Percentiles rank a stretch among this genome's conserved stretches.
Conservation (phyloP, 2,113 vertebrate genomes). For the Anser cygnoides region DNA sequence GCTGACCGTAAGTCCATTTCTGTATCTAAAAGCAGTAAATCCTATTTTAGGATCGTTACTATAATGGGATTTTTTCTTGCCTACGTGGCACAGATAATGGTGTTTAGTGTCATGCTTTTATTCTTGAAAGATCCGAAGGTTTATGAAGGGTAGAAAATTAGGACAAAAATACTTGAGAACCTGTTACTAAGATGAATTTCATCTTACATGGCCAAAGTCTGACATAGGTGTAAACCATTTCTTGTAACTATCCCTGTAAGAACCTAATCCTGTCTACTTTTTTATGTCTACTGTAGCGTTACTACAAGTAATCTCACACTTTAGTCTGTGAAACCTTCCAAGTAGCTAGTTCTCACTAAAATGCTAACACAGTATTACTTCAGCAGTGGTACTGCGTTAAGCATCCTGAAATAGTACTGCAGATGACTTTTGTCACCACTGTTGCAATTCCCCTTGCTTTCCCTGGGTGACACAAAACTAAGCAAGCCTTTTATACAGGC, state of each 20-base stretch:
- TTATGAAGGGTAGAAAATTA: neutral
- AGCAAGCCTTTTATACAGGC: neutral
- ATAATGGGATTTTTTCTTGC: neutral
- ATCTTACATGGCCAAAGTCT: neutral
- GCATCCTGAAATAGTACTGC: neutral
- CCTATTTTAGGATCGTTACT: neutral
- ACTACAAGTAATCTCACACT: neutral
- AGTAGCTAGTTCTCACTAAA: neutral
- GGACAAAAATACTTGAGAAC: neutral
- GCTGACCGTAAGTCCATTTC: neutral
- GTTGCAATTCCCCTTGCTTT: neutral
- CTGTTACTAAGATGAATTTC: neutral
- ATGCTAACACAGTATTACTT: neutral
- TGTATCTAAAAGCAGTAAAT: neutral
- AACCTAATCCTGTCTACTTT: neutral
- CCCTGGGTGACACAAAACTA: neutral
- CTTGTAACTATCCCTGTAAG: neutral
- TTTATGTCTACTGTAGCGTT: neutral
- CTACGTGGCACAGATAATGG: neutral
- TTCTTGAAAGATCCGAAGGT: neutral
- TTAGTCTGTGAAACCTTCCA: neutral
- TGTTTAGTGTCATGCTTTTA: neutral
- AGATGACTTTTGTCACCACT: neutral
- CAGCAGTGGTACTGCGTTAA: neutral
- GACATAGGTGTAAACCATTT: neutral